These are phyloP conservation scores for Phasia obesa DNA, from an alignment of 2,888 invertebrate genomes.

Conservation along the genomic window DNA sequence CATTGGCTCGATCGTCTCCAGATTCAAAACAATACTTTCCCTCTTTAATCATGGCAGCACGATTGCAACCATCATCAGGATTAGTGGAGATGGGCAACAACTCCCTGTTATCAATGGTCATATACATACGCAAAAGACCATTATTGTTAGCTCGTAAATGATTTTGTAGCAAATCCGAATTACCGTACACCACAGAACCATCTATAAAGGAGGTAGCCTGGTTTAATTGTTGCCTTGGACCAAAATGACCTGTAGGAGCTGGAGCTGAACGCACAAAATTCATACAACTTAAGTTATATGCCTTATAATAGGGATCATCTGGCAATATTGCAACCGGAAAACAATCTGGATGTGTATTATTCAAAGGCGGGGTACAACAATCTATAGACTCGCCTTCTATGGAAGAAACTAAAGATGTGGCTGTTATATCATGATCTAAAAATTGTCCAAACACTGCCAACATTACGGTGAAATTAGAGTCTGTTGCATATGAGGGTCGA, in stretches of 20 bases:
- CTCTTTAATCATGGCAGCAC: conserved; percentile 85
- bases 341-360: conserved; percentile 88
- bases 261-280: conserved; percentile 93
- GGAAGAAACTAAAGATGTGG: conserved; percentile 90
- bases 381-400: conserved; percentile 88
- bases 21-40: conserved; percentile 92
- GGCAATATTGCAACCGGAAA: conserved; percentile 87
- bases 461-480: conserved; percentile 91
- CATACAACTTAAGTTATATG: conserved; percentile 89
- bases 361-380: conserved; percentile 84
- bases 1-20: conserved; percentile 92
- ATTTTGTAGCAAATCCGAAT: conserved; percentile 83
- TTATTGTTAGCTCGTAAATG: conserved; percentile 83
- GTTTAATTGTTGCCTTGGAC: conserved; percentile 92
- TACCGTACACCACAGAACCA: conserved; percentile 92
- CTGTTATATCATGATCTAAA: conserved; percentile 93
- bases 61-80: conserved; percentile 90
- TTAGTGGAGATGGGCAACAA: conserved; percentile 88
- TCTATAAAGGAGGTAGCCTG: conserved; percentile 93
- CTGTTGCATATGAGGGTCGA: conserved; percentile 88
- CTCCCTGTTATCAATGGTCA: conserved; percentile 85
- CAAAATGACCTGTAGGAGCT: conserved; percentile 89
- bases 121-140: conserved; percentile 87
- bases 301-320: conserved; percentile 88
- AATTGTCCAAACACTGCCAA: conserved; percentile 95